Percentiles rank a stretch among this genome's conserved stretches.
Evolutionary conservation across 2,888 invertebrate species (phyloP).

Genomic region (Idaea biselata): DNA sequence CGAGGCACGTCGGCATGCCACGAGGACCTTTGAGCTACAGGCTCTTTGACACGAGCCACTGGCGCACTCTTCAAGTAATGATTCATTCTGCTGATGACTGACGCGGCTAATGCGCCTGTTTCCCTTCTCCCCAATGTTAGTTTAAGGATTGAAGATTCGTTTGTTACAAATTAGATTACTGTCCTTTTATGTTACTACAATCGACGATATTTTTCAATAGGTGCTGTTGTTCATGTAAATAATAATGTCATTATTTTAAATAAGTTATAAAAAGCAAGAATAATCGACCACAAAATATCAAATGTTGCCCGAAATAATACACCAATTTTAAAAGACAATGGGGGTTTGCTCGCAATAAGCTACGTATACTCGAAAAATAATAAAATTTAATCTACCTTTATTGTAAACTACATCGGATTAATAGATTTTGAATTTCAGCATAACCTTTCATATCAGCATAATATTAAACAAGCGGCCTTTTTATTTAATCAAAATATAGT

Average conservation of each 20-base stretch:
- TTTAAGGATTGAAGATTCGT: constrained; percentile 59
- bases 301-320: constrained; percentile 46
- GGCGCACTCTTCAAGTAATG: constrained; percentile 80
- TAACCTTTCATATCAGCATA: constrained; percentile 16
- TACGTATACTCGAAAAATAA: constrained; percentile 46
- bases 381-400: constrained; percentile 42
- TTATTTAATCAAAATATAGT: background rate
- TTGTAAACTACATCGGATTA: constrained; percentile 20
- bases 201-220: background rate
- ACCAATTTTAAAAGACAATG: constrained; percentile 59
- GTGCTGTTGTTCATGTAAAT: background rate
- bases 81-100: constrained; percentile 80
- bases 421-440: constrained; percentile 22
- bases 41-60: constrained; percentile 80
- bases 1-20: constrained; percentile 39
- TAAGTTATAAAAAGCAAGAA: constrained; percentile 30
- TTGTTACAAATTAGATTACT: constrained; percentile 52
- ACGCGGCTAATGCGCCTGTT: constrained; percentile 75
- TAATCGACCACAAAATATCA: constrained; percentile 50
- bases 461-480: constrained; percentile 9
- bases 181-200: constrained; percentile 30
- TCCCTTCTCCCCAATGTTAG: constrained; percentile 59
- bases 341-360: constrained; percentile 40
- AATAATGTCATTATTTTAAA: background rate
- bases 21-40: constrained; percentile 76